Evolutionary conservation across 2,113 vertebrate species (phyloP).

Genomic region (Gracilinanus agilis): DNA sequence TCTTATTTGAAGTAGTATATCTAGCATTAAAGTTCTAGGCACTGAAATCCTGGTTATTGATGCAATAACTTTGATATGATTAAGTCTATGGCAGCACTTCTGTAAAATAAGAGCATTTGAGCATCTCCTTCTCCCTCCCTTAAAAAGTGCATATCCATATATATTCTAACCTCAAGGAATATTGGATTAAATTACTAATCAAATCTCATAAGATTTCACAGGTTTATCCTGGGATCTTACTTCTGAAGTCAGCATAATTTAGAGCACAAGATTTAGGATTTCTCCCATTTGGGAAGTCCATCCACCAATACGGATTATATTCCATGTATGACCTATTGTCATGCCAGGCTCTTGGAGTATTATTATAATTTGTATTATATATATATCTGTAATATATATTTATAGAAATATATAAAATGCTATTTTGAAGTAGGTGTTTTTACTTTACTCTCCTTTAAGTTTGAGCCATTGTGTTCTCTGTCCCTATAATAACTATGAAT

Average conservation of each 20-base stretch:
- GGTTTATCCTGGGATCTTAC: slow-evolving; percentile 31
- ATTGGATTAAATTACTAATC: slow-evolving; percentile 18
- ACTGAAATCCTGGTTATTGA: slow-evolving; percentile 45
- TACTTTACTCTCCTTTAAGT: too few species aligned
- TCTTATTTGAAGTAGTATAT: slow-evolving; percentile 4
- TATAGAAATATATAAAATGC: too few species aligned
- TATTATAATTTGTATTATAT: too few species aligned
- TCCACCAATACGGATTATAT: not conserved
- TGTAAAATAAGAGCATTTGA: slow-evolving; percentile 44
- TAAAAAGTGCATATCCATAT: not conserved
- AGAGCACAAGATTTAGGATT: slow-evolving; percentile 15
- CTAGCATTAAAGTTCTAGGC: slow-evolving; percentile 52
- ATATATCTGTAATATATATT: too few species aligned
- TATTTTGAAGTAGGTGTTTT: too few species aligned
- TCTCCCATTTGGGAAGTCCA: not conserved
- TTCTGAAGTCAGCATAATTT: slow-evolving; percentile 47
- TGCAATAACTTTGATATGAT: slow-evolving; percentile 1
- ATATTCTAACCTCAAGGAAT: not conserved
- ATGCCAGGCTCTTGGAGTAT: not conserved
- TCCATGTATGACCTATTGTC: not conserved
- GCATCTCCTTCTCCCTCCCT: not conserved
- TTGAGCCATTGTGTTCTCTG: too few species aligned
- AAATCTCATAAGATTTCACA: slow-evolving; percentile 2
- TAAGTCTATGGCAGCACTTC: not conserved
- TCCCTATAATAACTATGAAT: too few species aligned